Conservation (phyloP, 2,113 vertebrate species). For the Machaerirhynchus nigripectus region DNA sequence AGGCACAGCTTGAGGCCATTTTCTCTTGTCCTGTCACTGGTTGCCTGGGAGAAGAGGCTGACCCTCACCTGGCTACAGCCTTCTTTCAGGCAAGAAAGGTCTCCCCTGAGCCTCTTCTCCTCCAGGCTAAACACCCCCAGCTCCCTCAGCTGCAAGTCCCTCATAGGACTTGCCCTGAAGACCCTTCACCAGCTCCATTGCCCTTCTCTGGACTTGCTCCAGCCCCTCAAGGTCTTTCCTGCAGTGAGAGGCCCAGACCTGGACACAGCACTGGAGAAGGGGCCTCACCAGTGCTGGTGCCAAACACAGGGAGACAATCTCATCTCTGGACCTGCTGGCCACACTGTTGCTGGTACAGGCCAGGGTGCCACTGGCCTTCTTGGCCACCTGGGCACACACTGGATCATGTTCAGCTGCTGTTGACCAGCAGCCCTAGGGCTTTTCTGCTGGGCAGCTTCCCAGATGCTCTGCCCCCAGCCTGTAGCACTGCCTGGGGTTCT, state of each 20-base stretch:
- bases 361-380: not conserved
- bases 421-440: not conserved
- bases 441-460: not conserved
- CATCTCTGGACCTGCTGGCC: not conserved
- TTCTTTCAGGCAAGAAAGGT: not conserved
- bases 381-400: not conserved
- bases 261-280: not conserved
- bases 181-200: too few species aligned
- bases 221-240: not conserved
- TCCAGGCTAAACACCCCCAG: not conserved
- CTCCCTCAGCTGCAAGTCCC: not conserved
- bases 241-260: not conserved
- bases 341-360: not conserved
- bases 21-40: not conserved
- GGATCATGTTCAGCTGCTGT: not conserved
- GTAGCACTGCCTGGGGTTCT: too few species aligned
- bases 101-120: not conserved
- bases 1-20: not conserved
- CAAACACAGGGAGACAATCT: not conserved
- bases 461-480: not conserved
- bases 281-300: not conserved
- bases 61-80: not conserved
- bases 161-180: not conserved
- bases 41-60: not conserved
- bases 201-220: fast-evolving